These are phyloP conservation scores for Drosophila dunni DNA, from an alignment of 1,140 invertebrate species.

Conservation along the genomic window DNA sequence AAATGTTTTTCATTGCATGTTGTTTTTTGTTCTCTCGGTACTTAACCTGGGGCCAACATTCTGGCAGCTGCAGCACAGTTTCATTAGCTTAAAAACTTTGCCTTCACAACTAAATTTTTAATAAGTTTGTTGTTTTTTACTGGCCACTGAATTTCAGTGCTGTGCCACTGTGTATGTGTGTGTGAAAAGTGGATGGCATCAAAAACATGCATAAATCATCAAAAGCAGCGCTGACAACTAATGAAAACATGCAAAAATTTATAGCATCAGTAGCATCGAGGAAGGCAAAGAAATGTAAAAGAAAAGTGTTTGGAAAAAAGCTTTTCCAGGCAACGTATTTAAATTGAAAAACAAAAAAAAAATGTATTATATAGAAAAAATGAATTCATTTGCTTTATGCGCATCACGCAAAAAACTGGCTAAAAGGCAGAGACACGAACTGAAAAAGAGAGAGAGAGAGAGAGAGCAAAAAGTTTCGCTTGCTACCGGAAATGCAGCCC, in stretches of 20 bases:
- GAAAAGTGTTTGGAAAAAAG: conserved; percentile 35
- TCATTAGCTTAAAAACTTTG: conserved; percentile 78
- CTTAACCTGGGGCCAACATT: conserved; percentile 18
- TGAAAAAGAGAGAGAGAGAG: conserved; percentile 5
- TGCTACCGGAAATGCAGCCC: conserved; percentile 69
- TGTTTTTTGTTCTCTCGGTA: not conserved
- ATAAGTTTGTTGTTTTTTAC: conserved; percentile 67
- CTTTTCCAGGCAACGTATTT: conserved; percentile 55
- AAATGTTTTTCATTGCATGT: not conserved
- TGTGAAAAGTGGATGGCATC: conserved; percentile 46
- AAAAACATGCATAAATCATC: conserved; percentile 83
- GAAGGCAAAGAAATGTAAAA: conserved; percentile 20
- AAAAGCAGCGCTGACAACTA: conserved; percentile 81
- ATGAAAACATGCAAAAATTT: conserved; percentile 83
- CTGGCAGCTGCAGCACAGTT: conserved; percentile 54
- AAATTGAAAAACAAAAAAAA: conserved; percentile 68
- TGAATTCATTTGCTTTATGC: conserved; percentile 80
- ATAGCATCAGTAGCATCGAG: conserved; percentile 57
- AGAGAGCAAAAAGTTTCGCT: conserved; percentile 14
- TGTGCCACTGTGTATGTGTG: conserved; percentile 9
- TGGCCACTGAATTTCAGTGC: conserved; percentile 28
- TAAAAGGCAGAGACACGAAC: no score
- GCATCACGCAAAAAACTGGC: conserved; percentile 43
- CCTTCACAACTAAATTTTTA: conserved; percentile 68
- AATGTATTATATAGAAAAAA: conserved; percentile 41